Base-by-base conservation (phyloP, 2,113 vertebrate genomes). In the Pterocles orientalis region DNA sequence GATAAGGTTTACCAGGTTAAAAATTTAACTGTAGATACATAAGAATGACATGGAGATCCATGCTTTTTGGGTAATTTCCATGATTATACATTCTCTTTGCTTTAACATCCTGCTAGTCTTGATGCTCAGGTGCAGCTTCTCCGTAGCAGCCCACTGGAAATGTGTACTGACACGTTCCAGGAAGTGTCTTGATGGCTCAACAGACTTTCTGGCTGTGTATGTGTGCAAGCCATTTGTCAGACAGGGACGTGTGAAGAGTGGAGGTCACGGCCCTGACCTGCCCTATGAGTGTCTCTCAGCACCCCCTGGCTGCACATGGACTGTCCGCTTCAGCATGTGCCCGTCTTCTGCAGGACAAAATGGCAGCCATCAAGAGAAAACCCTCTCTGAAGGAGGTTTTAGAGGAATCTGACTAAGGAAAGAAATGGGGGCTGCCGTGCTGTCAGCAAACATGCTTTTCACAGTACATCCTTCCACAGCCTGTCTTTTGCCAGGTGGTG, bases 321-420 rank as follows among this genome's bases (percentile, higher is more conserved):
- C 19, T 33, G 13, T 62, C 56, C 4, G 6, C 23, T 50, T 54
- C 29, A 33, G 26, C 1, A 0, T 20, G 13, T 2, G 0, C 36
- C 36, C 2, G 1, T 53, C 23, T 57, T 48, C 36, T 2, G 1
- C 53, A 29, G 62, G 62, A 58, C 29, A 75, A 47, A 73, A 61
- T n/a, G 41, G 41, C 51, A 75, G 15, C 29, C 3, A 1, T 71
- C 26, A 19, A 69, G 12, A 58, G 33, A 60, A 88, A 69, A n/a
- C 7, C 8, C 3, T 4, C 45, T 73, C 56, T 73, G 29, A 34
- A 70, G 26, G 18, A 73, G 9, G 6, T 79, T 75, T 71, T 28
- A 71, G 58, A 47, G 28, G 14, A 90, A 4, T 36, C 18, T 64
- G 21, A 45, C 21, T 54, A 16, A 65, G 18, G n/a, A 18, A 20